Conservation (phyloP, 2,113 vertebrate species). For the Morphnarchus princeps region DNA sequence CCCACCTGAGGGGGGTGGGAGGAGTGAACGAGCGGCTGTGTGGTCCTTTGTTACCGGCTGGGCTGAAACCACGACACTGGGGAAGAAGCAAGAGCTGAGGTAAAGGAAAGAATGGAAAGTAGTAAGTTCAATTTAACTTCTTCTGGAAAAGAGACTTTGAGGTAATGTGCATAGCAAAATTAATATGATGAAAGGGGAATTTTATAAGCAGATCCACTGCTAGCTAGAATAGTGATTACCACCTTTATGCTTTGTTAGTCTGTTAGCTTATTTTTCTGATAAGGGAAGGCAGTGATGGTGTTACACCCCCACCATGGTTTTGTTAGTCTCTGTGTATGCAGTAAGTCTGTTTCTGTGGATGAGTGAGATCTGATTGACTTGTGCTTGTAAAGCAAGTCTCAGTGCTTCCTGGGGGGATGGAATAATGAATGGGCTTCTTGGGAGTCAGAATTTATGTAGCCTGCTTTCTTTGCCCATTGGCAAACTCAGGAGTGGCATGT, state of each 20-base stretch:
- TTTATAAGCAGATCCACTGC: not conserved
- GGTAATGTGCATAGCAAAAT: not conserved
- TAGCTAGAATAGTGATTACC: not conserved
- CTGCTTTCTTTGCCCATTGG: not conserved
- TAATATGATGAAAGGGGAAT: not conserved
- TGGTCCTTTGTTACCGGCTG: too few relatives aligned
- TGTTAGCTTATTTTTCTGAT: not conserved
- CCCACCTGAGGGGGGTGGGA: too few relatives aligned
- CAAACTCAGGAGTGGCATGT: too few relatives aligned
- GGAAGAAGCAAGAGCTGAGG: not conserved
- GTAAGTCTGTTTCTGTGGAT: not conserved
- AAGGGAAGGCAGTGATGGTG: not conserved
- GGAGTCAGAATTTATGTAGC: not conserved
- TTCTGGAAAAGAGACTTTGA: not conserved
- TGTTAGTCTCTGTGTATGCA: not conserved
- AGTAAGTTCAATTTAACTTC: not conserved
- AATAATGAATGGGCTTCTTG: not conserved
- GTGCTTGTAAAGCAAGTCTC: not conserved
- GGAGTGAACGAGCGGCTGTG: too few relatives aligned
- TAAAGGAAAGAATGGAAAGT: not conserved
- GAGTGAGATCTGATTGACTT: not conserved
- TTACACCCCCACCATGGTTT: not conserved
- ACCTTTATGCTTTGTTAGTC: not conserved
- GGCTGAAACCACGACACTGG: too few relatives aligned
- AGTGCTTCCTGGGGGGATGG: not conserved